phyloP scores from a whole-genome alignment of 2,888 invertebrate species.

The Choreutis nemorana region DNA sequence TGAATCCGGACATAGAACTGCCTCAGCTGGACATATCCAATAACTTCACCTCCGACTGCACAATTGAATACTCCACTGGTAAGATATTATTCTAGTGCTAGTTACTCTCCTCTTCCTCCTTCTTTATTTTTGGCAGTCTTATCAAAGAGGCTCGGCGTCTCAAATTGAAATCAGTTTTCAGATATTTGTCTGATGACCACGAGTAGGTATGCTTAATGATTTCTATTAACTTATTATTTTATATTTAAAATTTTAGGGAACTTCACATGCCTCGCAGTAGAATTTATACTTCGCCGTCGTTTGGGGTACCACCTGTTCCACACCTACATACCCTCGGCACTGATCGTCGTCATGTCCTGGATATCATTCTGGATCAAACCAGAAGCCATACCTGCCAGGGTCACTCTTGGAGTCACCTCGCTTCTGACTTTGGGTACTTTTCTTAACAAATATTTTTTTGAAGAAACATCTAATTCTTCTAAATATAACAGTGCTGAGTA shows the following conservation, averaged over 20 bases:
- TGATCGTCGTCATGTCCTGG: slow-evolving; percentile 96
- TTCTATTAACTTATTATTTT: neutral
- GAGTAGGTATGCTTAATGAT: neutral
- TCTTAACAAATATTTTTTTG: too few relatives aligned
- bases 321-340: slow-evolving; percentile 89
- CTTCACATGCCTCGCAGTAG: slow-evolving; percentile 90
- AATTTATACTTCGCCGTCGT: slow-evolving; percentile 83
- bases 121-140: too few relatives aligned
- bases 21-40: slow-evolving; percentile 88
- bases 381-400: slow-evolving; percentile 89
- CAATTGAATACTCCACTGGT: slow-evolving; percentile 85
- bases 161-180: neutral
- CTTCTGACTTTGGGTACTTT: slow-evolving; percentile 78
- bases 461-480: too few relatives aligned
- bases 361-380: slow-evolving; percentile 96
- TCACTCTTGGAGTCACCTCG: slow-evolving; percentile 88
- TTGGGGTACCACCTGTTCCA: slow-evolving; percentile 91
- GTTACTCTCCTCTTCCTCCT: too few relatives aligned
- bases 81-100: too few relatives aligned
- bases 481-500: too few relatives aligned
- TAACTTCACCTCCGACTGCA: slow-evolving; percentile 89
- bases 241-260: too few relatives aligned
- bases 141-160: too few relatives aligned
- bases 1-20: slow-evolving; percentile 86
- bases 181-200: neutral